A percentile compares a stretch with the other conserved stretches of the same genome.
phyloP scores from a whole-genome alignment of 2,113 vertebrate genomes.

The Pristiophorus japonicus region DNA sequence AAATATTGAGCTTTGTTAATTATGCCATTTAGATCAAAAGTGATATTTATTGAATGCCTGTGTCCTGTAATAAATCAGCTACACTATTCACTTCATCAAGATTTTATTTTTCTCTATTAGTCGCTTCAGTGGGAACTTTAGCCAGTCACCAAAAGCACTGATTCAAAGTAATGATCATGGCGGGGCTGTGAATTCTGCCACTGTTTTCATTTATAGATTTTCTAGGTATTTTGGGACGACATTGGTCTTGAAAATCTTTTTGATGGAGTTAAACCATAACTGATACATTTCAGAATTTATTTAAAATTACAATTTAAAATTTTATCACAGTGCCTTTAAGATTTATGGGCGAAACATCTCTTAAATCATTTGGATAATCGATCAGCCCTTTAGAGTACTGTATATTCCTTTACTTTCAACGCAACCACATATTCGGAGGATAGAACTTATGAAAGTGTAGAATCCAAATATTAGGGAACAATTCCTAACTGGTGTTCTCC shows the following conservation, averaged over 20 bases:
- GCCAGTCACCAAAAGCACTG: neutral
- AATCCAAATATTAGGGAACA: neutral
- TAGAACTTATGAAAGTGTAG: neutral
- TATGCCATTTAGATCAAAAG: neutral
- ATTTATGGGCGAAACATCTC: neutral
- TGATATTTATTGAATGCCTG: neutral
- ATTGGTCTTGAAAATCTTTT: neutral
- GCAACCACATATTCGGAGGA: neutral
- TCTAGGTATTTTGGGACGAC: neutral
- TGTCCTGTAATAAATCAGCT: neutral
- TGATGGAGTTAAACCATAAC: neutral
- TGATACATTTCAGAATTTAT: neutral
- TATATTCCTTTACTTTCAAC: neutral
- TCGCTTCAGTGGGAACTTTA: neutral
- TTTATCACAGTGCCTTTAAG: neutral
- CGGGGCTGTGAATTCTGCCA: neutral
- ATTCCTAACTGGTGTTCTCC: neutral
- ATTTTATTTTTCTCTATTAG: neutral
- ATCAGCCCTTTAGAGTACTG: neutral
- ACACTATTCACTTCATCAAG: neutral
- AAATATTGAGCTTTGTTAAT: neutral
- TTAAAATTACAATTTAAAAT: neutral
- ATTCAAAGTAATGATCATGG: neutral
- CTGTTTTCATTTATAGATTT: neutral
- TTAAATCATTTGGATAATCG: neutral